These are phyloP conservation scores for Drosophila rhopaloa DNA, from an alignment of 1,140 invertebrate genomes.

Conservation along the genomic window DNA sequence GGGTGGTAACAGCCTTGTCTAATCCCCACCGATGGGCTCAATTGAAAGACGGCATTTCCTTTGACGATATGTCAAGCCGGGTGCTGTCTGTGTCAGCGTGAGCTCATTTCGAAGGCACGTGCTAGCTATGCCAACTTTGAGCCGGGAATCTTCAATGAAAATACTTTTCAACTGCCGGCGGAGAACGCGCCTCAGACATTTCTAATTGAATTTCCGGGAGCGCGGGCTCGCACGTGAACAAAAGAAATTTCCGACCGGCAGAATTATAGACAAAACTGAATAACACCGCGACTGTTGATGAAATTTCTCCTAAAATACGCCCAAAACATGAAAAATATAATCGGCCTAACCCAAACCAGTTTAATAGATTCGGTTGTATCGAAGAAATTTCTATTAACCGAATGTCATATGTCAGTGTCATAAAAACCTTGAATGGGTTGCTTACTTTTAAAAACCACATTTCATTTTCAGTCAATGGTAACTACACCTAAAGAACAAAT, in stretches of 20 bases:
- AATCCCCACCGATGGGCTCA: conserved; percentile 56
- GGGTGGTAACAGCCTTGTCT: conserved; percentile 15
- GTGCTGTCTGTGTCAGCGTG: conserved; percentile 30
- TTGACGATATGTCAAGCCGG: conserved; percentile 65
- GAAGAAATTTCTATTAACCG: background rate
- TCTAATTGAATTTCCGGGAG: conserved; percentile 53
- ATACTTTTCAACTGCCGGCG: conserved; percentile 32
- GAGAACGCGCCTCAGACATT: conserved; percentile 35
- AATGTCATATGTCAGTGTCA: conserved; percentile 12
- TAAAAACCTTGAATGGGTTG: background rate
- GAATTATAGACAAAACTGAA: conserved; percentile 41
- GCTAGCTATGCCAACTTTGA: conserved; percentile 23
- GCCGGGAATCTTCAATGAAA: conserved; percentile 25
- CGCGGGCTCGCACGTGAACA: conserved; percentile 17
- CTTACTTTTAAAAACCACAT: background rate
- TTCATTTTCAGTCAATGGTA: no score
- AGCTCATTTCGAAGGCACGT: conserved; percentile 21
- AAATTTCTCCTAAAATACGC: conserved; percentile 43
- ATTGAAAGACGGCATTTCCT: conserved; percentile 58
- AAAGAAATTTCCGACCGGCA: conserved; percentile 32
- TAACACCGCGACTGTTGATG: conserved; percentile 33
- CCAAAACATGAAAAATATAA: conserved; percentile 18
- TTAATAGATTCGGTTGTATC: conserved; percentile 3
- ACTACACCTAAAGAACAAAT: no score
- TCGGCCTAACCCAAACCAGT: conserved; percentile 33